Percentiles rank a stretch among this genome's conserved stretches.
Evolutionary conservation across 2,113 vertebrate genomes (phyloP).

Genomic region (Campylomormyrus tamandua): DNA sequence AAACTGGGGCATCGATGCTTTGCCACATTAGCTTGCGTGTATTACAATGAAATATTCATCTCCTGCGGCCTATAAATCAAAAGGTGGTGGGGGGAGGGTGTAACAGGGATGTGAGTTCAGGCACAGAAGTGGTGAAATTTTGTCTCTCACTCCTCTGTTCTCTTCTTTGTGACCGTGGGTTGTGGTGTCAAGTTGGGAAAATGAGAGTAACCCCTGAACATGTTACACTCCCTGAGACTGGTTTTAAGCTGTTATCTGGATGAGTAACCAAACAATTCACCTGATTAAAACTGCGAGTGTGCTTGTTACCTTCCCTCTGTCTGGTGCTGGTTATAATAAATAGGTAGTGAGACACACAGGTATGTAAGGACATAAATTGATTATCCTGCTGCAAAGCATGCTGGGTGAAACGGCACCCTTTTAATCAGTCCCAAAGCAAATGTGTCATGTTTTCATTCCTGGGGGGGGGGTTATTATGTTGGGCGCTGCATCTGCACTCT

Average conservation of each 20-base stretch:
- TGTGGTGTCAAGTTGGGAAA: background rate
- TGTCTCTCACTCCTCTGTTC: background rate
- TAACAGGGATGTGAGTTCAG: conserved; percentile 3
- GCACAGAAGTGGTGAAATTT: background rate
- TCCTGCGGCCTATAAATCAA: conserved; percentile 56
- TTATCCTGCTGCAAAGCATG: conserved; percentile 16
- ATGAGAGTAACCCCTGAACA: background rate
- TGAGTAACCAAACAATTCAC: background rate
- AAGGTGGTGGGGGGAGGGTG: conserved; percentile 32
- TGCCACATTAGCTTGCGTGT: conserved; percentile 53
- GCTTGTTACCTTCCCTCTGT: conserved; percentile 17
- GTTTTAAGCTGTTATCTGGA: background rate
- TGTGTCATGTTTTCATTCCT: conserved; percentile 39
- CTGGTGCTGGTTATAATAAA: background rate
- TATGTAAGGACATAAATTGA: conserved; percentile 16
- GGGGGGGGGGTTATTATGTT: conserved; percentile 30
- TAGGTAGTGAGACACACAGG: conserved; percentile 2
- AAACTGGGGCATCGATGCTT: conserved; percentile 48
- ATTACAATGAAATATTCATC: conserved; percentile 60
- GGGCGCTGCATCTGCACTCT: conserved; percentile 36
- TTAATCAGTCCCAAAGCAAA: conserved; percentile 44
- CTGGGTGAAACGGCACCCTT: conserved; percentile 18
- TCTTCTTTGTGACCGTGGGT: background rate
- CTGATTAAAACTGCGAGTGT: background rate
- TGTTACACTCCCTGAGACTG: background rate